phyloP scores from a whole-genome alignment of 1,140 invertebrate species.

The Aporrectodea caliginosa region DNA sequence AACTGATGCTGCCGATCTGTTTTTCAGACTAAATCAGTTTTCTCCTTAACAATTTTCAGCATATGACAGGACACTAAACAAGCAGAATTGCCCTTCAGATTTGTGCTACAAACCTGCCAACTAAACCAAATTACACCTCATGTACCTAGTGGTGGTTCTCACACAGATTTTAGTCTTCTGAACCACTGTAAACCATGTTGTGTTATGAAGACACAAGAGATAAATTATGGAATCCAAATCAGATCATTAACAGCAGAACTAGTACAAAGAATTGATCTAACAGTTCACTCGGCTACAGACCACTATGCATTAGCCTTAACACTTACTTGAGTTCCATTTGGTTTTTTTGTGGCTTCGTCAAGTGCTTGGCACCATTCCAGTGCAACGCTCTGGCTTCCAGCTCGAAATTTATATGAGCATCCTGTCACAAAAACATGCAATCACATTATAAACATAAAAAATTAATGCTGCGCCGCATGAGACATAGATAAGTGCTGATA shows the following conservation, averaged over 20 bases:
- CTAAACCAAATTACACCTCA: too few species aligned
- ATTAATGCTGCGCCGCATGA: neutral
- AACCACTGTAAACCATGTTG: too few species aligned
- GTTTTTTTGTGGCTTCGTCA: neutral
- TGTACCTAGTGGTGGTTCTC: too few species aligned
- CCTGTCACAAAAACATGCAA: conserved; percentile 57
- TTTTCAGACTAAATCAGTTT: too few species aligned
- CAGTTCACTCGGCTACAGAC: neutral
- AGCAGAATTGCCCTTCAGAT: too few species aligned
- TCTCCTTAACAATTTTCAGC: too few species aligned
- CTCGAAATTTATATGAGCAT: conserved; percentile 83
- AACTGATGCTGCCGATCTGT: too few species aligned
- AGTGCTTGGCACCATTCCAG: conserved; percentile 67
- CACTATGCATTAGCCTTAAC: neutral
- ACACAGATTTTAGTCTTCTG: too few species aligned
- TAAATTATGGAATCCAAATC: neutral
- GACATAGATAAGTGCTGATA: neutral
- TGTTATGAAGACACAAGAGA: too few species aligned
- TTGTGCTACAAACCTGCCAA: too few species aligned
- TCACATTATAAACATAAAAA: conserved; percentile 9
- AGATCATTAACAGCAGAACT: neutral
- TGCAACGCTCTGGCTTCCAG: conserved; percentile 66
- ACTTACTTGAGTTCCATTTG: neutral
- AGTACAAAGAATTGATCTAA: neutral
- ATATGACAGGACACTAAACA: too few species aligned